Evolutionary conservation across 2,888 invertebrate genomes (phyloP), one percentile per base, ranked within the genome.

Genomic region (Platerodrilus igneus): DNA sequence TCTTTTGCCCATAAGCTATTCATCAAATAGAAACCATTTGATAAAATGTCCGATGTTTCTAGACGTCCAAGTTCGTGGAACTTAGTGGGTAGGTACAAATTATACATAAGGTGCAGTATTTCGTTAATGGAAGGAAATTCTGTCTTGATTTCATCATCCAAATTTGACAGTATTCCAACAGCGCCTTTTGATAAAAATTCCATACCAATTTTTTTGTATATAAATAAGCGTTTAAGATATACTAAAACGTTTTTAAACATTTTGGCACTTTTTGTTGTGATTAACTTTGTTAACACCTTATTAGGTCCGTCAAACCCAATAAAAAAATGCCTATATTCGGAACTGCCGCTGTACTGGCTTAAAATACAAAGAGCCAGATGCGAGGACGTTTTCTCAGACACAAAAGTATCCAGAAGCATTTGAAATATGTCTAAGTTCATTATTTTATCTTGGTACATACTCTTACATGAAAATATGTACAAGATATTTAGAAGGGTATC

Each of bases 61-160:
- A 64, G 25, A 16, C 44, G 47, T 3, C 53, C 48, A 4, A 48
- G 49, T 45, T 63, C 57, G 33, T 53, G 57, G 23, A 64, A 62
- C 30, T 64, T 64, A 3, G 63, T 25, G 1, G 63, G 63, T 2
- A 59, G 50, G 37, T 59, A 60, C 15, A 58, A 41, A 26, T 56
- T 52, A 33, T 57, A 60, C 10, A 56, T 50, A 9, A 57, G 32
- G 10, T 47, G 37, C n/a, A 59, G 46, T 5, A 60, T 49, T 28
- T 48, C 52, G 5, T 47, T 34, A 4, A 57, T 52, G 10, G 62
- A 26, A 0, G 64, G 61, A 18, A 49, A 41, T 15, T 45, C 39
- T 3, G 42, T 35, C 20, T 49, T 48, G 1, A 50, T 19, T 20
- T 40, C 41, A 6, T 29, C 18, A 2, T 31, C 27, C 3, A 59